phyloP scores from a whole-genome alignment of 2,888 invertebrate species.

The Macrostomum cliftonense region DNA sequence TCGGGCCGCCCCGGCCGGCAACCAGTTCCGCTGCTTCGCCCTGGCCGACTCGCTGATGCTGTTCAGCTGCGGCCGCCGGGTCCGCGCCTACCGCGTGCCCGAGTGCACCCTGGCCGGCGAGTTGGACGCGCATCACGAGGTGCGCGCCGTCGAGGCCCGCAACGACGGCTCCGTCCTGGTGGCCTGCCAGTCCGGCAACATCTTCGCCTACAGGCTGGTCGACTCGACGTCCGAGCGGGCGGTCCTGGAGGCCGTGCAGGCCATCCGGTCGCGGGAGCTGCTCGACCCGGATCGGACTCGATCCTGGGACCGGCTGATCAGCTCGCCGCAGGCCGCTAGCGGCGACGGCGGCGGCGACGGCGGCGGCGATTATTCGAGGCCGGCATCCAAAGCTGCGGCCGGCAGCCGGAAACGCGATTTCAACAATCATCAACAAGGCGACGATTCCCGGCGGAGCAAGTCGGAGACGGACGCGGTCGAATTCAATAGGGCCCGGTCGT shows the following conservation, averaged over 20 bases:
- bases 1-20: slow-evolving; percentile 17
- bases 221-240: slow-evolving; percentile 14
- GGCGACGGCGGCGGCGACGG: too few relatives aligned
- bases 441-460: too few relatives aligned
- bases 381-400: too few relatives aligned
- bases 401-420: too few relatives aligned
- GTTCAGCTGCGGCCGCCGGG: slow-evolving; percentile 16
- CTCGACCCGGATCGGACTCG: slow-evolving; percentile 1
- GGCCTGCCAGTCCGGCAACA: slow-evolving; percentile 28
- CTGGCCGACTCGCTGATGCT: slow-evolving; percentile 19
- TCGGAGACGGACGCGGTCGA: too few relatives aligned
- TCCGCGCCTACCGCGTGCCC: slow-evolving; percentile 19
- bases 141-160: slow-evolving; percentile 21
- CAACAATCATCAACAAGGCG: too few relatives aligned
- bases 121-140: slow-evolving; percentile 24
- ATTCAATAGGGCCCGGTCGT: too few relatives aligned
- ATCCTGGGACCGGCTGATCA: slow-evolving; percentile 3
- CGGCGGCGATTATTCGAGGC: too few relatives aligned
- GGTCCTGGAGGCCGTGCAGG: neutral
- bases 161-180: slow-evolving; percentile 26
- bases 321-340: too few relatives aligned
- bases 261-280: slow-evolving; percentile 2
- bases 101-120: slow-evolving; percentile 20
- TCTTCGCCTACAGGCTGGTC: slow-evolving; percentile 25
- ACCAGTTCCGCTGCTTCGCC: slow-evolving; percentile 6